These are phyloP conservation scores for Tenualosa thibaudeaui DNA, from an alignment of 2,797 vertebrate genomes.

Conservation along the genomic window DNA sequence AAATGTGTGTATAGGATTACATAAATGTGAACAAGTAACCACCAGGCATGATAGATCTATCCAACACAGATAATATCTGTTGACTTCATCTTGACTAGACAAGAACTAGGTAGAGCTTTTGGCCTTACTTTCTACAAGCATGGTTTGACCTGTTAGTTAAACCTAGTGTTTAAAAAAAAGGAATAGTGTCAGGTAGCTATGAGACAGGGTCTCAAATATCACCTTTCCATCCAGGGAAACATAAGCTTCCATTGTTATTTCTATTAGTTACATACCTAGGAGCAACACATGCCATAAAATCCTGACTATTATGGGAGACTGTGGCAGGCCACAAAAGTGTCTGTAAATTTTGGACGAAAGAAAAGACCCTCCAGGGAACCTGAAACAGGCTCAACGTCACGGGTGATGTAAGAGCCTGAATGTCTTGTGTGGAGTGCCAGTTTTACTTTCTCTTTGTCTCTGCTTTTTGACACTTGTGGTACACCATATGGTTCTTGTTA, in stretches of 20 bases:
- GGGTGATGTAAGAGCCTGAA: conserved; percentile 27
- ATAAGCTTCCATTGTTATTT: conserved; percentile 20
- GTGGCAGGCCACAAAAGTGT: not conserved
- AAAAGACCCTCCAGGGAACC: not conserved
- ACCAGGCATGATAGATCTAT: not conserved
- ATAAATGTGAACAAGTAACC: not conserved
- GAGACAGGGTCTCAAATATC: not conserved
- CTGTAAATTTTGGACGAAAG: conserved; percentile 17
- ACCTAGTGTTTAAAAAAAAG: not conserved
- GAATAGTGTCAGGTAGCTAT: not conserved
- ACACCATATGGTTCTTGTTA: conserved; percentile 43
- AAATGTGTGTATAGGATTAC: too few species aligned
- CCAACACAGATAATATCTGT: not conserved
- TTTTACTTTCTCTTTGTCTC: conserved; percentile 29
- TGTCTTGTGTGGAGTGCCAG: conserved; percentile 19
- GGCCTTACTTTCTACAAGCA: not conserved
- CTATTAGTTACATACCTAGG: conserved; percentile 18
- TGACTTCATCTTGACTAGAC: not conserved
- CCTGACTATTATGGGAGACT: conserved; percentile 27
- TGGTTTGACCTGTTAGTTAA: not conserved
- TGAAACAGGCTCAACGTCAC: conserved; percentile 34
- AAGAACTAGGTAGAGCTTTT: not conserved
- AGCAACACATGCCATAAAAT: conserved; percentile 13
- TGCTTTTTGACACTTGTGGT: conserved; percentile 7
- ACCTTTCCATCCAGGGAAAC: conserved; percentile 3